These are phyloP conservation scores for Ascaphus truei DNA, from an alignment of 2,113 vertebrate species.

Conservation along the genomic window DNA sequence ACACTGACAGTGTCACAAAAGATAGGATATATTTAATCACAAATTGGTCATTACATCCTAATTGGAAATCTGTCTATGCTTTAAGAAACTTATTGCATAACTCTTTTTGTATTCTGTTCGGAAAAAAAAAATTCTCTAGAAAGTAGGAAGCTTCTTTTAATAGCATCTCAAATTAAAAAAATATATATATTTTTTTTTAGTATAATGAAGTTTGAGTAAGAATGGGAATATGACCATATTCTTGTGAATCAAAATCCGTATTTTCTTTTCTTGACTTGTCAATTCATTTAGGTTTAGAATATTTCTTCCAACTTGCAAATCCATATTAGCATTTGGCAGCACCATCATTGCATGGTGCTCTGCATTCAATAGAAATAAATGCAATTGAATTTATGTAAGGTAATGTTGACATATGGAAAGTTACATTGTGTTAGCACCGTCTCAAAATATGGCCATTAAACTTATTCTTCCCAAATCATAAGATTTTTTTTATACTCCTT, in stretches of 20 bases:
- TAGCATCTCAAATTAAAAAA: no score
- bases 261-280: no score
- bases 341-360: background rate
- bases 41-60: background rate
- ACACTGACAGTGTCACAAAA: background rate
- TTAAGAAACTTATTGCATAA: no score
- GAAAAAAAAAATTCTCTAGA: no score
- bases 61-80: background rate
- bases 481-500: background rate
- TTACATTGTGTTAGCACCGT: background rate
- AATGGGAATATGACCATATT: no score
- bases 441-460: background rate
- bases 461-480: background rate
- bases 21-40: background rate
- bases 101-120: no score
- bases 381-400: background rate
- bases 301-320: no score
- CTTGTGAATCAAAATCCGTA: no score
- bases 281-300: no score
- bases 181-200: no score
- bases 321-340: background rate
- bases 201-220: no score
- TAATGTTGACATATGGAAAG: background rate
- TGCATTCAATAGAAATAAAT: background rate
- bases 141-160: no score